Evolutionary conservation across 2,797 vertebrate genomes (phyloP).

Genomic region (Danionella dracula): DNA sequence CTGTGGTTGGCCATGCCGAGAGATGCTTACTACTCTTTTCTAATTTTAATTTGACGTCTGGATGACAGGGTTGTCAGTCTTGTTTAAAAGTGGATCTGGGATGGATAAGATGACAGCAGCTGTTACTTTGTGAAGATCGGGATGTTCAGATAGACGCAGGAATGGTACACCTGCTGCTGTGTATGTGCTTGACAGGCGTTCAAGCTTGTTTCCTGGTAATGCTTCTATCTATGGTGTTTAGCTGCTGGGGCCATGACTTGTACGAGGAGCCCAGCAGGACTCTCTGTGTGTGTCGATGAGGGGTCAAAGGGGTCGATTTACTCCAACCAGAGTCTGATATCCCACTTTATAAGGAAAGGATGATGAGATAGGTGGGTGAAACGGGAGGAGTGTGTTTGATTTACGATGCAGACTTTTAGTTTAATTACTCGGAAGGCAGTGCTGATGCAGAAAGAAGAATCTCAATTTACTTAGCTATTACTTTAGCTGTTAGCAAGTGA

Average conservation of each 20-base stretch:
- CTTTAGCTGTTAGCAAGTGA: slow-evolving; percentile 17
- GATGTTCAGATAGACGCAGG: slow-evolving; percentile 22
- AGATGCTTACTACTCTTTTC: slow-evolving; percentile 31
- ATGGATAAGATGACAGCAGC: slow-evolving; percentile 44
- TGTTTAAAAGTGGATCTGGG: slow-evolving; percentile 37
- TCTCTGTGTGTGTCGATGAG: slow-evolving; percentile 5
- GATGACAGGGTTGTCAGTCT: slow-evolving; percentile 25
- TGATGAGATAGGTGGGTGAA: slow-evolving; percentile 34
- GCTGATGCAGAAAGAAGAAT: slow-evolving; percentile 53
- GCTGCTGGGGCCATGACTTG: slow-evolving; percentile 1
- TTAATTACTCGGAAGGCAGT: slow-evolving; percentile 67
- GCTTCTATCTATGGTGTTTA: slow-evolving; percentile 38
- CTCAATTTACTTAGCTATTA: slow-evolving; percentile 13
- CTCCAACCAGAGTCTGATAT: slow-evolving; percentile 52
- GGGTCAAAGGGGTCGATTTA: slow-evolving; percentile 54
- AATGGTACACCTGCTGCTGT: slow-evolving; percentile 41
- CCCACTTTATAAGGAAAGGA: slow-evolving; percentile 34
- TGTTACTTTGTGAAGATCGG: slow-evolving; percentile 30
- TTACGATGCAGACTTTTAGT: slow-evolving; percentile 73
- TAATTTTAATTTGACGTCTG: slow-evolving; percentile 41
- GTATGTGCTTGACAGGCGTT: slow-evolving; percentile 14
- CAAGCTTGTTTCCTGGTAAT: slow-evolving; percentile 47
- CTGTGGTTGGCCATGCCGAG: not conserved
- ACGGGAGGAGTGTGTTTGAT: slow-evolving; percentile 55
- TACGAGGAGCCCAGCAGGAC: slow-evolving; percentile 14